Conservation (phyloP, 2,113 vertebrate genomes). For the Pandion haliaetus region DNA sequence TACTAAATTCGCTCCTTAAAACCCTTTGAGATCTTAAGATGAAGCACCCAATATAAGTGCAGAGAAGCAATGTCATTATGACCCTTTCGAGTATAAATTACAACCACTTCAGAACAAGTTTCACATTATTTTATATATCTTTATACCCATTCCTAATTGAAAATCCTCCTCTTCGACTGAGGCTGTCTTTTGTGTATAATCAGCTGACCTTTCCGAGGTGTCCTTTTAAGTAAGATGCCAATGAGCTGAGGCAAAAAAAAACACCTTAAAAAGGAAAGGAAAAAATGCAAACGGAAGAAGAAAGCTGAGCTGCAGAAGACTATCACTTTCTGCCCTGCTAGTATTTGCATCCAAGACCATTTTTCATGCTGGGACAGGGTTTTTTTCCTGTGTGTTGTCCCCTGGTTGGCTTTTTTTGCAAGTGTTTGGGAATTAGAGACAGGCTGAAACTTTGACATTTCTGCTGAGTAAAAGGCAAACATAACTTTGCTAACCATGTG, state of each 20-base stretch:
- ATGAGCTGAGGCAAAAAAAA: neutral
- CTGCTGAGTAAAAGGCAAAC: slow-evolving; percentile 38
- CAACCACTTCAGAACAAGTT: neutral
- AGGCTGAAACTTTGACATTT: slow-evolving; percentile 6
- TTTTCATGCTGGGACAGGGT: neutral
- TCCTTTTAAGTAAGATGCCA: neutral
- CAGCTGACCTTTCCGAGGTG: neutral
- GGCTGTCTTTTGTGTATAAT: neutral
- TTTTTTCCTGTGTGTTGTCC: neutral
- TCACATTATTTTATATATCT: neutral
- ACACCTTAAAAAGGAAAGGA: neutral
- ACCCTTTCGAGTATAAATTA: neutral
- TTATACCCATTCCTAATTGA: neutral
- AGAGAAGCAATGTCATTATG: neutral
- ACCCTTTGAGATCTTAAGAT: neutral
- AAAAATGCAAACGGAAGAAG: neutral
- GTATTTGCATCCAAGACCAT: neutral
- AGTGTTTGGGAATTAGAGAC: slow-evolving; percentile 17
- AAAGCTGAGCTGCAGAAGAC: neutral
- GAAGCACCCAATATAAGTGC: neutral
- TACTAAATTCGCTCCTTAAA: neutral
- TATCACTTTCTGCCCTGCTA: neutral
- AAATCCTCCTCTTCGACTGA: neutral
- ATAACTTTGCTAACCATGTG: neutral
- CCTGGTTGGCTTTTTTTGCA: neutral